Evolutionary conservation across 2,888 invertebrate species (phyloP).

Genomic region (Epirrhoe tristata): DNA sequence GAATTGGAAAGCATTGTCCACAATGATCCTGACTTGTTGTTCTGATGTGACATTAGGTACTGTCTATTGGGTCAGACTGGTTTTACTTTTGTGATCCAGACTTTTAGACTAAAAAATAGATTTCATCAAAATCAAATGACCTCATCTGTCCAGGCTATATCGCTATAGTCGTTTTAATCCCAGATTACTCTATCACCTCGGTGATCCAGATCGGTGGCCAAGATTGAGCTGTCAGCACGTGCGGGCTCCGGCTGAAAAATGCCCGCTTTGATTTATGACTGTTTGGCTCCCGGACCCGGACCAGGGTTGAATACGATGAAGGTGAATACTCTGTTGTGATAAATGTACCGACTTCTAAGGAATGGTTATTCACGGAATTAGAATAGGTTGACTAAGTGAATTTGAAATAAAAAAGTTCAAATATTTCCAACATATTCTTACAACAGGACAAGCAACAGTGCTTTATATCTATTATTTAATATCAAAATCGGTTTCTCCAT

Average conservation of each 20-base stretch:
- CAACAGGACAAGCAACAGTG: too few species aligned
- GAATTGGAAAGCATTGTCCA: too few species aligned
- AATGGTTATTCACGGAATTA: background rate
- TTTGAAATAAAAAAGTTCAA: background rate
- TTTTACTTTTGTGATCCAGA: too few species aligned
- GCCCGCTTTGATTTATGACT: slow-evolving; percentile 24
- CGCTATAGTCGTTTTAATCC: background rate
- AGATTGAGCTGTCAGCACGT: slow-evolving; percentile 27
- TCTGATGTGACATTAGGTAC: too few species aligned
- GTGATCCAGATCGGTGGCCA: background rate
- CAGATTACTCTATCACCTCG: background rate
- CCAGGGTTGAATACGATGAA: slow-evolving; percentile 15
- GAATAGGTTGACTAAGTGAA: background rate
- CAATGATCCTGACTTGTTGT: too few species aligned
- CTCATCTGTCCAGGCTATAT: background rate
- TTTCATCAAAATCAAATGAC: background rate
- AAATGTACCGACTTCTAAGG: slow-evolving; percentile 1
- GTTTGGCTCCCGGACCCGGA: slow-evolving; percentile 13
- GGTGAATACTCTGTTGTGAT: slow-evolving; percentile 7
- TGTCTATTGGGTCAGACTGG: too few species aligned
- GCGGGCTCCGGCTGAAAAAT: slow-evolving; percentile 13
- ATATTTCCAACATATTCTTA: background rate
- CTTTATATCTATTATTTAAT: too few species aligned
- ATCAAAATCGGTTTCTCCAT: too few species aligned
- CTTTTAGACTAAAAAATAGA: background rate